These are phyloP conservation scores for Xiphydria camelus DNA, from an alignment of 2,888 invertebrate genomes.

Conservation along the genomic window DNA sequence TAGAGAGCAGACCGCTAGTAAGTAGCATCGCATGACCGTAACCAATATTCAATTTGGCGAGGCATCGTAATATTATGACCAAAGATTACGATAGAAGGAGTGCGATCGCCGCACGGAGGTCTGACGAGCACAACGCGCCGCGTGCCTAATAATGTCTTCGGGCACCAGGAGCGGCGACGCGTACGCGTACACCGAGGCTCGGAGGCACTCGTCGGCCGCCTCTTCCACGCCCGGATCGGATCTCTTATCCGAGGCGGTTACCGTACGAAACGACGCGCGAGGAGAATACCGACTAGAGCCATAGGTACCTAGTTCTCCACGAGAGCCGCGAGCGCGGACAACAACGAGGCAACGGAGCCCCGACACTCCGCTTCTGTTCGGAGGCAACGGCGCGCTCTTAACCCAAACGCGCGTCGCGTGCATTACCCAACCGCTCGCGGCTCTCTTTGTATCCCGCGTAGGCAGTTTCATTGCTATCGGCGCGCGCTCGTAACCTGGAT, in stretches of 20 bases:
- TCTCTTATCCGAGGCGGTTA: conserved; percentile 1
- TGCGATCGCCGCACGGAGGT: conserved; percentile 22
- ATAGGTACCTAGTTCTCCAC: too few relatives aligned
- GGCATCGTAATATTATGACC: conserved; percentile 27
- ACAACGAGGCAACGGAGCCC: too few relatives aligned
- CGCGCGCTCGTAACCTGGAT: not conserved
- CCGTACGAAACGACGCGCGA: not conserved
- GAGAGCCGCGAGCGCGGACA: too few relatives aligned
- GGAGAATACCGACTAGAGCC: not conserved
- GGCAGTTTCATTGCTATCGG: conserved; percentile 44
- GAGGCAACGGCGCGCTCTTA: conserved; percentile 39
- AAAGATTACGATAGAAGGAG: conserved; percentile 23
- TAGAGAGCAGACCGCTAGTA: too few relatives aligned
- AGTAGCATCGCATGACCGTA: conserved; percentile 15
- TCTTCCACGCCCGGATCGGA: too few relatives aligned
- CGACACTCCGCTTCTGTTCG: conserved; percentile 35
- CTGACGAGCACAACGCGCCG: conserved; percentile 33
- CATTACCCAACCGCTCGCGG: conserved; percentile 48
- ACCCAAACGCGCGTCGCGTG: conserved; percentile 43
- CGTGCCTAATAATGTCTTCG: conserved; percentile 38
- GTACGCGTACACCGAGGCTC: conserved; percentile 16
- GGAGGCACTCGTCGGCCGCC: conserved; percentile 10
- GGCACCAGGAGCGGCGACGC: conserved; percentile 22
- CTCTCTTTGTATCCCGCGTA: conserved; percentile 43
- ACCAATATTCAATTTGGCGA: conserved; percentile 31